Percentiles rank a stretch among this genome's conserved stretches.
phyloP scores from a whole-genome alignment of 2,113 vertebrate genomes.

The Cyanoderma ruficeps region DNA sequence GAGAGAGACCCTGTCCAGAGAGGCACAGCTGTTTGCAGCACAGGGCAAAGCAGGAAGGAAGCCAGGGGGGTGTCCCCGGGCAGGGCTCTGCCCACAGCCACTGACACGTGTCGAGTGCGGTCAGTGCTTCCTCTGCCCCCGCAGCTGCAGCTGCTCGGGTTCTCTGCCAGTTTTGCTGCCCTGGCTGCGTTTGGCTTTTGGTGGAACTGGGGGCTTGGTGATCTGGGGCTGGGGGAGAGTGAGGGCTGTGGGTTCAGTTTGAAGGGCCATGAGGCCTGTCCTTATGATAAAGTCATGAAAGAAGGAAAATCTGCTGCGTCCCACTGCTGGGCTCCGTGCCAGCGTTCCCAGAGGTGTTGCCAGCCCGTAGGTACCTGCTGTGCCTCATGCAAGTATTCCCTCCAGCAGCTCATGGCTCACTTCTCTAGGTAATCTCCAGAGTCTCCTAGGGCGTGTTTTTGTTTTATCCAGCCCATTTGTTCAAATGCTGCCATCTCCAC shows the following conservation, averaged over 20 bases:
- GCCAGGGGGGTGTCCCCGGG: background rate
- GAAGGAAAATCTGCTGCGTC: background rate
- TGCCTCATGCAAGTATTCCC: rapidly evolving
- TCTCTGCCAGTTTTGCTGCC: background rate
- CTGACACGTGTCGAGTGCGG: background rate
- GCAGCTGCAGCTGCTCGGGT: background rate
- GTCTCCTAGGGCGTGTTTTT: background rate
- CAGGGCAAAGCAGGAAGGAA: background rate
- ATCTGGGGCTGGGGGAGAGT: background rate
- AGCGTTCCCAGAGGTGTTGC: background rate
- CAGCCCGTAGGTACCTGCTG: rapidly evolving
- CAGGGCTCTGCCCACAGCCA: background rate
- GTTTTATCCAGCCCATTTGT: background rate
- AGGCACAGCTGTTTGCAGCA: background rate
- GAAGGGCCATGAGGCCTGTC: background rate
- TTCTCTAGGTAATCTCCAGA: background rate
- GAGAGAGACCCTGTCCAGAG: background rate
- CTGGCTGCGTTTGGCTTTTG: background rate
- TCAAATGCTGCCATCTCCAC: background rate
- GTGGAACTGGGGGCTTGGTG: background rate
- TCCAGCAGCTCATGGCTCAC: background rate
- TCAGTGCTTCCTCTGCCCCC: background rate
- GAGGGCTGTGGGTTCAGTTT: background rate
- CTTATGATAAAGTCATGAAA: background rate
- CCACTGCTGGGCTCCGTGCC: background rate